Evolutionary conservation across 2,888 invertebrate species (phyloP), one percentile per base, ranked within the genome.

Genomic region (Philopedon plagiatum): DNA sequence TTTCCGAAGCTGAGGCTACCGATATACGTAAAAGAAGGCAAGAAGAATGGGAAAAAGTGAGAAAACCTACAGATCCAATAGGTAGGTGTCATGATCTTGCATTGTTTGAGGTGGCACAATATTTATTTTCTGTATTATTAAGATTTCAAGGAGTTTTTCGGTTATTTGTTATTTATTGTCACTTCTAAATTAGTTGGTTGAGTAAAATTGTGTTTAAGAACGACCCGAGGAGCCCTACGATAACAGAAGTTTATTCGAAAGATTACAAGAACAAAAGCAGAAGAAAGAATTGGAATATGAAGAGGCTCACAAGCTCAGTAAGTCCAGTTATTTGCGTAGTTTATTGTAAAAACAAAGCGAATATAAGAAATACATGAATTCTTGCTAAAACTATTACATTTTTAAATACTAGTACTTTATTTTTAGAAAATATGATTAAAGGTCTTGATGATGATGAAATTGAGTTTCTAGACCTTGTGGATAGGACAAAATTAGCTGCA

Each of bases 371-470:
- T n/a, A n/a, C n/a, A n/a, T n/a, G n/a, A n/a, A n/a, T n/a, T n/a
- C n/a, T n/a, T n/a, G n/a, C n/a, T n/a, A n/a, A n/a, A n/a, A n/a
- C n/a, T n/a, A n/a, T n/a, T n/a, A n/a, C n/a, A n/a, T n/a, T n/a
- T 26, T 26, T 26, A 26, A 26, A 3, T 9, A 2, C 39, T 15
- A 39, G 13, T 15, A 21, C n/a, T 21, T 46, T 11, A 60, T 75
- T 83, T 85, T 4, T 81, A 94, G 94, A 94, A 82, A 94, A 94
- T 85, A 91, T 94, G 89, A 94, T 94, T 80, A 90, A 96, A 83
- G 97, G 97, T 0, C 86, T 99, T 56, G 97, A 98, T 83, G 98
- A 98, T 83, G 99, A 98, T 84, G 99, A 99, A 87, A 94, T 96
- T 0, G 94, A 96, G 75, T 99, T 98, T 85, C 86, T 99, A 56